Base-by-base conservation (phyloP, 1,140 invertebrate genomes). In the Caerostris extrusa region DNA sequence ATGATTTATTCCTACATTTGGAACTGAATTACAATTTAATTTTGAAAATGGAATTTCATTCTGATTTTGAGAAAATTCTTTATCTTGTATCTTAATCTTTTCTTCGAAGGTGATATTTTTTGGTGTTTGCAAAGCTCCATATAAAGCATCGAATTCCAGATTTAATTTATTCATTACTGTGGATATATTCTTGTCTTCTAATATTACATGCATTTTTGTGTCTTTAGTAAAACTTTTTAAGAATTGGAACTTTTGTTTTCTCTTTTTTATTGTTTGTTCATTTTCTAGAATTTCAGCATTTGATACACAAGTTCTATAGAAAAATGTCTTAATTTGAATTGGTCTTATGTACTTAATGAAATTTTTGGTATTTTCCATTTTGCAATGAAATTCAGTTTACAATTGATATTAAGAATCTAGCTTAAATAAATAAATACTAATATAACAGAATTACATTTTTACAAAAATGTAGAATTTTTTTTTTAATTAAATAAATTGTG, bases 151-250 rank as follows among this genome's bases (percentile, higher is more conserved):
- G 60, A 88, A 92, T 71, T 95, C 94, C 58, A 57, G 92, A 71
- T 95, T 95, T 7, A 88, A 86, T n/a, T 90, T 81, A 69, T 95
- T 95, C 10, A 94, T 82, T 10, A 93, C 83, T 17, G 50, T 34
- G 7, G 60, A 77, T 50, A 77, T 60, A 8, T 56, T 6, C 64
- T 88, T 88, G 64, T 12, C 8, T 86, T 86, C 64, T 86, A 57
- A 5, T 86, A 69, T 86, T 56, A 55, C 12, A 12, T 82, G 53
- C 7, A 50, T 56, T 85, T 60, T 58, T 7, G 17, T n/a, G 50
- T 85, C 56, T 8, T 57, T 58, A 10, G 83, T 55, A 19, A 58
- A 85, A 58, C 8, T 19, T 58, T 14, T 88, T 53, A n/a, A 55
- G 3, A 53, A 88, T 17, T 12, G 60, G 14, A 34, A 88, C 7